Percentiles rank a stretch among this genome's conserved stretches.
Evolutionary conservation across 2,797 vertebrate species (phyloP).

Genomic region (Brachymystax lenok): DNA sequence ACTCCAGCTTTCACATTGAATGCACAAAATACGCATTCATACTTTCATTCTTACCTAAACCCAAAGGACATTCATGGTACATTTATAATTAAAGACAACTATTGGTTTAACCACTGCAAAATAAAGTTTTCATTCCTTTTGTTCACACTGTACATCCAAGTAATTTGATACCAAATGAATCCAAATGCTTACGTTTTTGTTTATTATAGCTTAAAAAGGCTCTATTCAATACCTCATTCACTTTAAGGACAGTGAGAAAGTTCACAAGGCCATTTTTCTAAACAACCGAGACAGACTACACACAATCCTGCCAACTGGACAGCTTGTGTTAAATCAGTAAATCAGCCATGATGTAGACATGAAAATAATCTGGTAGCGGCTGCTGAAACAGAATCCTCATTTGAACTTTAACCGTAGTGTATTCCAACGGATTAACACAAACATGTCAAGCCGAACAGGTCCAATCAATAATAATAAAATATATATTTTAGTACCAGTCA

Average conservation of each 20-base stretch:
- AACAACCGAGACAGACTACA: background rate
- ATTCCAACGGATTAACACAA: conserved; percentile 10
- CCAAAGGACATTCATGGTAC: no score
- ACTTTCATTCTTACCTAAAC: no score
- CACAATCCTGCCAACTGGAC: background rate
- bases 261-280: background rate
- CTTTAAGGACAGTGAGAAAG: background rate
- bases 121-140: no score
- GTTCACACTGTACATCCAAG: background rate
- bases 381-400: conserved; percentile 1
- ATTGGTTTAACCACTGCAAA: no score
- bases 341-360: background rate
- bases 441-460: conserved; percentile 19
- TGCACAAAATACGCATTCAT: no score
- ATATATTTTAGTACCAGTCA: no score
- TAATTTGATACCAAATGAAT: background rate
- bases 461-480: background rate
- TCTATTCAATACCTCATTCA: background rate
- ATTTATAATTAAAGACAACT: no score
- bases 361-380: background rate
- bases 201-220: background rate
- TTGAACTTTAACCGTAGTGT: conserved; percentile 15
- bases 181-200: background rate
- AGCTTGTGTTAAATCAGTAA: background rate
- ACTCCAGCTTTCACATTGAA: no score